Evolutionary conservation across 2,797 vertebrate species (phyloP), one percentile per base, ranked within the genome.

Genomic region (Lithobates sylvaticus): DNA sequence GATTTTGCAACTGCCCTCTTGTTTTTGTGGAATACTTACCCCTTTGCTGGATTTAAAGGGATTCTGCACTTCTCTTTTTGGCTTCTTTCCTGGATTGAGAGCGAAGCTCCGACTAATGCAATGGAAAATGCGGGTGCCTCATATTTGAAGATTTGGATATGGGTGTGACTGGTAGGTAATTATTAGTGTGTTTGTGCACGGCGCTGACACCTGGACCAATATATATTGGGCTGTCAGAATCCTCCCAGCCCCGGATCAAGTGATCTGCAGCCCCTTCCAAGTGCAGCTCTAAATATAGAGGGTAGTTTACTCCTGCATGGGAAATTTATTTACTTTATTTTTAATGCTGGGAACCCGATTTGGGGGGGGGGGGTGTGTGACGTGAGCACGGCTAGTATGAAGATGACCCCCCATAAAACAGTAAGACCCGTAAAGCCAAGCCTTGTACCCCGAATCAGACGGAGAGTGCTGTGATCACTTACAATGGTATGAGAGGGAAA

Each of bases 111-210:
- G 36, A 71, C 65, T 82, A 77, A 65, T 86, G 85, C 74, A 42
- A 86, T 86, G 85, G 85, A 86, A 82, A 72, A 86, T 86, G 85
- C 85, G 64, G 72, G 47, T 73, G 44, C 44, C 85, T 73, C 54
- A 81, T 68, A 86, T 86, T 58, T 86, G 85, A 86, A 86, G 85
- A 86, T 77, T 82, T 86, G 85, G 84, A 82, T 86, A 86, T 86
- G 85, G 85, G 85, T 86, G 85, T 86, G 74, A 86, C 85, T 86
- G 85, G 85, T 86, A 86, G 73, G 85, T 86, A 71, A 75, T 81
- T 73, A 74, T 80, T 81, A 39, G 29, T 58, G 64, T 68, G 77
- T 67, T 68, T 78, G 61, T 68, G 64, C n/a, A 44, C 23, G 26
- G 32, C 54, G 27, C 61, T 73, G 79, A 47, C 50, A 73, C 15